Conservation (phyloP, 2,113 vertebrate species). For the Plecotus auritus region DNA sequence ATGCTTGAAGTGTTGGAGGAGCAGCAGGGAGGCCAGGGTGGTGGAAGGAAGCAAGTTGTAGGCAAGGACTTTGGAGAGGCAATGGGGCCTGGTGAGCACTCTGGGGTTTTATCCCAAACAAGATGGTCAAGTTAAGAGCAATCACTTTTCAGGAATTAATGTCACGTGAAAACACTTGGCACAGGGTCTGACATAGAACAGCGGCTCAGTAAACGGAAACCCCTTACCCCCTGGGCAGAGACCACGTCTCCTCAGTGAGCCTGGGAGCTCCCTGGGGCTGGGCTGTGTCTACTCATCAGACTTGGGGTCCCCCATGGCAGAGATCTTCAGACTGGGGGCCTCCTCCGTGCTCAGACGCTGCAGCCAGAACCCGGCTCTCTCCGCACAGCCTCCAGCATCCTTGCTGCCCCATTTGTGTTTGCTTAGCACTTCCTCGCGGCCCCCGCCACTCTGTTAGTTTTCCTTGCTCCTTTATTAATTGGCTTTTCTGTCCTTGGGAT, state of each 20-base stretch:
- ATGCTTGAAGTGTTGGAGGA: neutral
- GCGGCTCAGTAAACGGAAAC: neutral
- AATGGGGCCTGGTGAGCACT: neutral
- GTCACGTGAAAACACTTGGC: neutral
- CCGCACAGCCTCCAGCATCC: fast-evolving
- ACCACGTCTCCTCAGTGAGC: neutral
- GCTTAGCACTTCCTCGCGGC: conserved; percentile 36
- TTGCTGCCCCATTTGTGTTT: neutral
- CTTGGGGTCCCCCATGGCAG: fast-evolving
- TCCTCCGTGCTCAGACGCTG: fast-evolving
- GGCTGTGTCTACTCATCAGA: neutral
- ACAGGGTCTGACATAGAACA: neutral
- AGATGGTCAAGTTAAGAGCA: neutral
- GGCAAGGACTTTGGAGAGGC: neutral
- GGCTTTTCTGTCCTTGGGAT: conserved; percentile 78
- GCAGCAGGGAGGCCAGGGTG: neutral
- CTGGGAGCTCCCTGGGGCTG: neutral
- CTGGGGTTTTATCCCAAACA: neutral
- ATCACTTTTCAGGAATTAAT: neutral
- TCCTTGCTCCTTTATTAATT: conserved; percentile 78
- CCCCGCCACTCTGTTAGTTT: neutral
- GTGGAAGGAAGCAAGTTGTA: neutral
- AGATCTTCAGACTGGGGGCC: neutral
- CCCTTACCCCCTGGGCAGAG: neutral
- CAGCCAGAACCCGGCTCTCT: neutral